Evolutionary conservation across 2,113 vertebrate species (phyloP).

Genomic region (Dromas ardeola): DNA sequence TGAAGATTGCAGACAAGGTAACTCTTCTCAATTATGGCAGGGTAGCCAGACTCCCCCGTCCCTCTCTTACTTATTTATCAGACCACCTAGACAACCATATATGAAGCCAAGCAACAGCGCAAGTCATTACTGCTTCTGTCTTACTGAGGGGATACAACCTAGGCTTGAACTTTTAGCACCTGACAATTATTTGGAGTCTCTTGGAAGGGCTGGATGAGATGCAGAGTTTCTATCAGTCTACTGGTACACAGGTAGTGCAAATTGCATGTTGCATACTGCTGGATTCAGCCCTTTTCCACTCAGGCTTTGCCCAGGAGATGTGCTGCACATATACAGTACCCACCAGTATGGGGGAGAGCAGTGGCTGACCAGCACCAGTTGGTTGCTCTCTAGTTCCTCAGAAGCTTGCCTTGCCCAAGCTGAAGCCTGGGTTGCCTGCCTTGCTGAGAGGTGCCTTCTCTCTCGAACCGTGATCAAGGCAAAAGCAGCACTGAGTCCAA

Average conservation of each 20-base stretch:
- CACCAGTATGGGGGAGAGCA: background rate
- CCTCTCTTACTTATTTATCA: background rate
- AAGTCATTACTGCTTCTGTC: background rate
- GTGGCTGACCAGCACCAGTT: background rate
- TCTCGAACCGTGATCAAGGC: background rate
- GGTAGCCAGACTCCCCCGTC: background rate
- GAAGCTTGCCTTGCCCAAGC: background rate
- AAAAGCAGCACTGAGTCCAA: background rate
- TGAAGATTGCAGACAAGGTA: constrained; percentile 94
- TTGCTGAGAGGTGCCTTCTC: background rate
- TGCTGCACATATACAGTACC: background rate
- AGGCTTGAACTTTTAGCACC: background rate
- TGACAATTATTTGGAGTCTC: background rate
- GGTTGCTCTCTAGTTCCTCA: background rate
- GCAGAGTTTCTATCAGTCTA: background rate
- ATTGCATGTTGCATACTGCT: background rate
- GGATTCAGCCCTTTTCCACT: background rate
- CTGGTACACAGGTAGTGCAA: background rate
- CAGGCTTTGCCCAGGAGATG: background rate
- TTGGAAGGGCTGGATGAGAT: background rate
- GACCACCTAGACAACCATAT: background rate
- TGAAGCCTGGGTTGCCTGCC: background rate
- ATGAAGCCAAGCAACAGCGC: background rate
- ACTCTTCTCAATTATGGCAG: background rate
- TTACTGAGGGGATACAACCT: background rate